Percentiles rank a stretch among this genome's conserved stretches.
These are phyloP conservation scores for Mayetiola destructor DNA, from an alignment of 2,888 invertebrate genomes.

Conservation along the genomic window DNA sequence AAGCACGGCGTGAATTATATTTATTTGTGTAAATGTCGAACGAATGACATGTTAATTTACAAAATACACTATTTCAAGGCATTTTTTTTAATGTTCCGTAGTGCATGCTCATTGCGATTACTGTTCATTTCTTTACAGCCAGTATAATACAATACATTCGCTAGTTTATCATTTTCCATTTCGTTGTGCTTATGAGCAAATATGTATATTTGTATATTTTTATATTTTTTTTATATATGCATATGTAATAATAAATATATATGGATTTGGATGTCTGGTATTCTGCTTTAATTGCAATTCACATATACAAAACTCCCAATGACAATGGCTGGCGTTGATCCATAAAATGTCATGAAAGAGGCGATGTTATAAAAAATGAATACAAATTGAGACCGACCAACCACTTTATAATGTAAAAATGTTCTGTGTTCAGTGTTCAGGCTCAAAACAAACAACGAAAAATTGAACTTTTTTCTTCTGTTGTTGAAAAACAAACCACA, in stretches of 20 bases:
- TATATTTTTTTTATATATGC: conserved; percentile 3
- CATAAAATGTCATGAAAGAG: conserved; percentile 1
- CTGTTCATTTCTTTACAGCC: background rate
- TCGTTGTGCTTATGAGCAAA: background rate
- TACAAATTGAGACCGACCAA: too few relatives aligned
- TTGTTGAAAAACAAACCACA: background rate
- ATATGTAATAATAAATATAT: too few relatives aligned
- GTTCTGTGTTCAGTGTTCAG: background rate
- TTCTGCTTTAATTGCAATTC: too few relatives aligned
- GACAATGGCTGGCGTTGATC: conserved; percentile 11
- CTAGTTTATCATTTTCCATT: background rate
- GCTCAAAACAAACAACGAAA: conserved; percentile 1
- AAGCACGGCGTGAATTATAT: too few relatives aligned
- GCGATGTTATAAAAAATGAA: background rate
- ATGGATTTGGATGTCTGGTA: too few relatives aligned
- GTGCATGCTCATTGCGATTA: too few relatives aligned
- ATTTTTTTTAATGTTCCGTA: too few relatives aligned
- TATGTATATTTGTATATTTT: background rate
- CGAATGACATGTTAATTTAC: conserved; percentile 9
- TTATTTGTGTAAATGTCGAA: too few relatives aligned
- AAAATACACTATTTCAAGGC: conserved; percentile 3
- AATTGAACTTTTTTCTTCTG: background rate
- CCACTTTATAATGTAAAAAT: background rate
- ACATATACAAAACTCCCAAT: conserved; percentile 5
- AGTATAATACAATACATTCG: background rate